These are phyloP conservation scores for Leptopilina clavipes DNA, from an alignment of 1,140 invertebrate genomes.

Conservation along the genomic window DNA sequence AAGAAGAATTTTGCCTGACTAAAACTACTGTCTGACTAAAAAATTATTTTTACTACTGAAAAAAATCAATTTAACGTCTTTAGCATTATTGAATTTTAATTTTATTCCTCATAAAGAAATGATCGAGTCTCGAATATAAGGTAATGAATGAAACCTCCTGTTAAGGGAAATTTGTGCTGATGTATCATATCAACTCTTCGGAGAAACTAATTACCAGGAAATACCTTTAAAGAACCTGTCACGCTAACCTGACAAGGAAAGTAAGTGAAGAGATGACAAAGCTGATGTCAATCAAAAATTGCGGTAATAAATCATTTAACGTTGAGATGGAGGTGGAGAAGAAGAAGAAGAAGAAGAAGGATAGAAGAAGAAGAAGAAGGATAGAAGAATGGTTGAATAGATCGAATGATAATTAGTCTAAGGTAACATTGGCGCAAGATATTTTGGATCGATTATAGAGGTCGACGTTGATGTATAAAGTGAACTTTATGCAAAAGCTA, in stretches of 20 bases:
- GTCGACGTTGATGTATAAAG: constrained; percentile 1
- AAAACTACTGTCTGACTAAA: no score
- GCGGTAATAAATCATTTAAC: constrained; percentile 22
- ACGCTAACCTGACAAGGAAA: neutral
- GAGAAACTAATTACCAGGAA: constrained; percentile 2
- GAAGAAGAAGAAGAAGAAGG: no score
- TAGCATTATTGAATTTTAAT: no score
- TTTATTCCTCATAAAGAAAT: no score
- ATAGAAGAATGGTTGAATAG: neutral
- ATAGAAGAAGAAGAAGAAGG: neutral
- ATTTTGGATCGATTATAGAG: constrained; percentile 27
- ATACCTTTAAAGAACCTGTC: constrained; percentile 5
- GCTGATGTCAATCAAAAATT: constrained; percentile 11
- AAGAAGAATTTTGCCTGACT: no score
- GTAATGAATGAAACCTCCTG: no score
- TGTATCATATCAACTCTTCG: no score
- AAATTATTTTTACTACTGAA: no score
- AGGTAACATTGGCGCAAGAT: constrained; percentile 7
- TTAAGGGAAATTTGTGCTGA: no score
- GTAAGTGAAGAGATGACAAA: constrained; percentile 15
- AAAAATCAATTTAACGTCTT: no score
- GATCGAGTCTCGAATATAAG: no score
- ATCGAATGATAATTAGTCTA: constrained; percentile 17
- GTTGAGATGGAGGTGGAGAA: neutral
- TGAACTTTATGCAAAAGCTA: constrained; percentile 31